phyloP scores from a whole-genome alignment of 2,888 invertebrate species.

The Oligia fasciuncula region DNA sequence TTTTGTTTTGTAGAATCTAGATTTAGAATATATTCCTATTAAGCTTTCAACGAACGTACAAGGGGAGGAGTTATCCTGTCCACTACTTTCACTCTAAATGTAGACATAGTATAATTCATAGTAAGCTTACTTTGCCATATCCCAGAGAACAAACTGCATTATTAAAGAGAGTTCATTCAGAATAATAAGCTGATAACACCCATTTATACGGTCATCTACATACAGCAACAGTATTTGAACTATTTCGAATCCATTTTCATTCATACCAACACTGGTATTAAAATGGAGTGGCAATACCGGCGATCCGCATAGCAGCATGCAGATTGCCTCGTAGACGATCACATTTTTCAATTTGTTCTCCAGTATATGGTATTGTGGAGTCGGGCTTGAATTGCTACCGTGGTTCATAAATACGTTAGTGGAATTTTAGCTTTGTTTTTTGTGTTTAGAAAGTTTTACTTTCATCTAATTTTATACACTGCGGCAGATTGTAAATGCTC shows the following conservation, averaged over 20 bases:
- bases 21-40: slow-evolving; percentile 2
- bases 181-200: slow-evolving; percentile 30
- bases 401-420: slow-evolving; percentile 39
- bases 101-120: slow-evolving; percentile 1
- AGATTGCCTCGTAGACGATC: slow-evolving; percentile 73
- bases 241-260: slow-evolving; percentile 55
- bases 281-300: slow-evolving; percentile 66
- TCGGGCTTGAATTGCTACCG: slow-evolving; percentile 30
- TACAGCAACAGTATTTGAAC: slow-evolving; percentile 43
- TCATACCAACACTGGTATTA: slow-evolving; percentile 62
- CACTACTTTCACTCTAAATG: neutral
- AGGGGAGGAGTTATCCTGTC: slow-evolving; percentile 2
- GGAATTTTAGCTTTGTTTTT: neutral
- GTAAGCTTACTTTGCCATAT: slow-evolving; percentile 9
- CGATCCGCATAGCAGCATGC: slow-evolving; percentile 67
- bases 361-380: slow-evolving; percentile 47
- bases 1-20: slow-evolving; percentile 8
- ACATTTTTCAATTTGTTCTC: slow-evolving; percentile 78
- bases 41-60: slow-evolving; percentile 1
- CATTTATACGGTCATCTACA: slow-evolving; percentile 32
- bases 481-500: too few relatives aligned
- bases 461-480: neutral
- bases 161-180: slow-evolving; percentile 18
- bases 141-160: slow-evolving; percentile 21
- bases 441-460: neutral